Conservation (phyloP, 2,113 vertebrate genomes). For the Rallus limicola region DNA sequence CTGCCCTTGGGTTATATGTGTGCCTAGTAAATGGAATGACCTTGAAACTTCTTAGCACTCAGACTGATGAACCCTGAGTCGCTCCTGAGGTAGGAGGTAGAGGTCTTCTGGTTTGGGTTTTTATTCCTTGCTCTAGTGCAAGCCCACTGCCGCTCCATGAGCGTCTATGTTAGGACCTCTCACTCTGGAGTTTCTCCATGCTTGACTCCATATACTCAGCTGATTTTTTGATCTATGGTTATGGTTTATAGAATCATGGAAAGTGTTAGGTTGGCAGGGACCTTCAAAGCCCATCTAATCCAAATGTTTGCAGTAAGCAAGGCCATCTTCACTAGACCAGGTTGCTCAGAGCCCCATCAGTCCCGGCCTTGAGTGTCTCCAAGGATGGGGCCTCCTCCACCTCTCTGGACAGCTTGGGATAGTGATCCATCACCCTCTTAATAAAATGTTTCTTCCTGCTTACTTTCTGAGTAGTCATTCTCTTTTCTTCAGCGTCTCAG, state of each 20-base stretch:
- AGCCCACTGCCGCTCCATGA: rapidly evolving
- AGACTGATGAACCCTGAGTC: background rate
- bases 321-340: too few species aligned
- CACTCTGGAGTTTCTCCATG: background rate
- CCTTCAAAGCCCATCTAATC: background rate
- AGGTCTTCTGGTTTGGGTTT: too few species aligned
- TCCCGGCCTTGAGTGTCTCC: background rate
- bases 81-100: background rate
- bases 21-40: background rate
- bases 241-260: too few species aligned
- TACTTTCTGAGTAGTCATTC: background rate
- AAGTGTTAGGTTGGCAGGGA: too few species aligned
- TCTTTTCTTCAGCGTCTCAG: background rate
- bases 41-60: background rate
- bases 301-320: background rate
- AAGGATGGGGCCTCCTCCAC: background rate
- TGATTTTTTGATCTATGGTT: background rate
- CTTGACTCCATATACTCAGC: rapidly evolving
- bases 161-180: background rate
- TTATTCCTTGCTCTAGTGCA: background rate
- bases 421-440: background rate
- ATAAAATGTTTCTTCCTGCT: background rate
- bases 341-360: background rate
- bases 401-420: background rate
- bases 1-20: background rate